Percentiles rank a stretch among this genome's conserved stretches.
Evolutionary conservation across 2,888 invertebrate species (phyloP).

Genomic region (Mythimna loreyi): DNA sequence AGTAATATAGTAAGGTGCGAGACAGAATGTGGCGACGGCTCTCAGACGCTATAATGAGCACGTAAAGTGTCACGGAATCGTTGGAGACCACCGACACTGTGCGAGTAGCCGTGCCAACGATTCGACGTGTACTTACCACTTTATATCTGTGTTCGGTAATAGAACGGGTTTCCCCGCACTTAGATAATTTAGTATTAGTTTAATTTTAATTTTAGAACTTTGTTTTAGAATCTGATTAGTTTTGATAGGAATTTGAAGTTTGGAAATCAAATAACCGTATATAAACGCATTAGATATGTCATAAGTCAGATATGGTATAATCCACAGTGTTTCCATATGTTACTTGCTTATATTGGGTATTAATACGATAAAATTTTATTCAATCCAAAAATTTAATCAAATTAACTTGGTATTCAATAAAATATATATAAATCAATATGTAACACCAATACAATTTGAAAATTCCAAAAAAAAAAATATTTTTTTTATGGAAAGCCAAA

Average conservation of each 20-base stretch:
- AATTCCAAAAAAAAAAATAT: too few relatives aligned
- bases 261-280: too few relatives aligned
- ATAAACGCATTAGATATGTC: too few relatives aligned
- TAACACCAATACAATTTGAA: too few relatives aligned
- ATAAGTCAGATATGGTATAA: too few relatives aligned
- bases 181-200: slow-evolving; percentile 5
- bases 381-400: too few relatives aligned
- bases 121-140: slow-evolving; percentile 33
- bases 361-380: too few relatives aligned
- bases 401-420: too few relatives aligned
- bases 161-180: slow-evolving; percentile 61
- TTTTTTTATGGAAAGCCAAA: too few relatives aligned
- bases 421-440: too few relatives aligned
- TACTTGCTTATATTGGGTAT: too few relatives aligned
- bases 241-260: neutral
- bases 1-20: slow-evolving; percentile 61
- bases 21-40: slow-evolving; percentile 47
- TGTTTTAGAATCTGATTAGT: slow-evolving; percentile 7
- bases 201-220: slow-evolving; percentile 22
- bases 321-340: too few relatives aligned
- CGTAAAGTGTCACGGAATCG: slow-evolving; percentile 65
- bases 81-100: slow-evolving; percentile 64
- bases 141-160: slow-evolving; percentile 47
- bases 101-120: slow-evolving; percentile 60
- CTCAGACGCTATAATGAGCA: slow-evolving; percentile 68